Conservation (phyloP, 2,888 invertebrate genomes). For the Leptogaster cylindrica region DNA sequence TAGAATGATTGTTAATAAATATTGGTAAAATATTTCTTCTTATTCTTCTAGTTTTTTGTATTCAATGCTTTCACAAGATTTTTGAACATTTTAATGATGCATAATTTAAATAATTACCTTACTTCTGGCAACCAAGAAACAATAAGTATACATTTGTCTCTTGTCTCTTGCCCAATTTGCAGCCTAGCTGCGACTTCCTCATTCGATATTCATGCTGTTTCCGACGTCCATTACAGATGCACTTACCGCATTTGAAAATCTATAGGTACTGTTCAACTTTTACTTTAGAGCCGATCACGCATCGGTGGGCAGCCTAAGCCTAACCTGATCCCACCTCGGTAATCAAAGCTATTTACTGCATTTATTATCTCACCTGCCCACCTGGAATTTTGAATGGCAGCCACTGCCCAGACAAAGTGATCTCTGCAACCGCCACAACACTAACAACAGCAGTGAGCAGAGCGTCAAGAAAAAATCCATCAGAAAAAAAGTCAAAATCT, state of each 20-base stretch:
- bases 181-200: neutral
- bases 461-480: neutral
- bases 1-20: too few relatives aligned
- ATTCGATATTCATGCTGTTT: neutral
- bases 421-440: too few relatives aligned
- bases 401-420: neutral
- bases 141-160: too few relatives aligned
- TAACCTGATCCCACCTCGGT: neutral
- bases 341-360: neutral
- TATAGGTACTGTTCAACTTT: too few relatives aligned
- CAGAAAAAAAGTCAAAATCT: neutral
- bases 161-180: too few relatives aligned
- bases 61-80: too few relatives aligned
- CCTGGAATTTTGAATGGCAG: neutral
- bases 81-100: too few relatives aligned
- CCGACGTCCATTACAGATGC: slow-evolving; percentile 1
- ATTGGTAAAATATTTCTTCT: too few relatives aligned
- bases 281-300: neutral
- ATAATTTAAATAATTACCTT: too few relatives aligned
- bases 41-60: too few relatives aligned
- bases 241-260: neutral
- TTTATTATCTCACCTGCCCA: slow-evolving; percentile 12
- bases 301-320: neutral
- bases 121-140: too few relatives aligned
- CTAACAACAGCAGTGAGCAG: too few relatives aligned